phyloP scores from a whole-genome alignment of 2,888 invertebrate species.

The Aphidius colemani region DNA sequence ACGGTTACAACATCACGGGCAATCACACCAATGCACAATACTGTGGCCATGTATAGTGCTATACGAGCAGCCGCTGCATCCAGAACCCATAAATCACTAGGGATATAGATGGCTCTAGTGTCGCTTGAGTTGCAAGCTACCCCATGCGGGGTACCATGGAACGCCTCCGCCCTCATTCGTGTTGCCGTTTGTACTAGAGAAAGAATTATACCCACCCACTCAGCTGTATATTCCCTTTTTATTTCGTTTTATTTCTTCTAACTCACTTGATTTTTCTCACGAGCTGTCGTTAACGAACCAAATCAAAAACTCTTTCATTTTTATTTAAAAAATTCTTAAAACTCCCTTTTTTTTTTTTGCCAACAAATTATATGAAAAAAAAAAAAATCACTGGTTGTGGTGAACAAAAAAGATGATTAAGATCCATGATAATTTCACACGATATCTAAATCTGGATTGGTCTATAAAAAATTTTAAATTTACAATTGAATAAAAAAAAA shows the following conservation, averaged over 20 bases:
- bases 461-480: background rate
- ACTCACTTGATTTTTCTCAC: constrained; percentile 10
- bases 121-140: constrained; percentile 59
- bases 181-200: constrained; percentile 26
- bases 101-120: constrained; percentile 61
- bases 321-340: no score
- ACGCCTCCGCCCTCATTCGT: constrained; percentile 50
- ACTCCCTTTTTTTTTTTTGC: no score
- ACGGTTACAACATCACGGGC: constrained; percentile 30
- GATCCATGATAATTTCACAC: background rate
- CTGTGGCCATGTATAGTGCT: constrained; percentile 52
- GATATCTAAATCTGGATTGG: background rate
- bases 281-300: constrained; percentile 25
- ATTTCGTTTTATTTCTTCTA: constrained; percentile 32
- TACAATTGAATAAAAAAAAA: background rate
- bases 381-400: no score
- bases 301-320: no score
- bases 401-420: no score
- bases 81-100: constrained; percentile 58
- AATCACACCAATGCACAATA: constrained; percentile 41
- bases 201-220: constrained; percentile 42
- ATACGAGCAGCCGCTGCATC: constrained; percentile 55
- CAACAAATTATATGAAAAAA: no score
- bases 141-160: constrained; percentile 58
- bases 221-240: constrained; percentile 11